Percentiles rank a stretch among this genome's conserved stretches.
These are phyloP conservation scores for Caracal caracal DNA, from an alignment of 2,113 vertebrate species.

Conservation along the genomic window DNA sequence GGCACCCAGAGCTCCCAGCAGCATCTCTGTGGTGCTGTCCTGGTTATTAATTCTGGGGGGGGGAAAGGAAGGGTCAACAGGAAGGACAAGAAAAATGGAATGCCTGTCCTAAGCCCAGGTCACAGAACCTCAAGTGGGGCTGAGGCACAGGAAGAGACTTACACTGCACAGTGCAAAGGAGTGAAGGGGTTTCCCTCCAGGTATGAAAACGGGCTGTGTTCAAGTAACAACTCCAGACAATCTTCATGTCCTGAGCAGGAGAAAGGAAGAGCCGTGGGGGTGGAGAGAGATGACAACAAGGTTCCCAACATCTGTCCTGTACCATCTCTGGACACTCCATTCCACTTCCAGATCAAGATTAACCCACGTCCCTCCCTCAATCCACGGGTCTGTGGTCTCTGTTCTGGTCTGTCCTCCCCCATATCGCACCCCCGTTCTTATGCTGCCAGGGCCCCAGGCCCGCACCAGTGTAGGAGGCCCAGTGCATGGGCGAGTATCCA, in stretches of 20 bases:
- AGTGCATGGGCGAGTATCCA: conserved; percentile 96
- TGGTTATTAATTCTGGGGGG: conserved; percentile 92
- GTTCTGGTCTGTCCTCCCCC: neutral
- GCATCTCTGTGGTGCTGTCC: conserved; percentile 93
- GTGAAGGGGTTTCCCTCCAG: conserved; percentile 96
- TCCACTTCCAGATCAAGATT: neutral
- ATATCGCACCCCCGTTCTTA: neutral
- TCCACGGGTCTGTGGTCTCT: neutral
- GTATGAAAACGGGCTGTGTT: conserved; percentile 94
- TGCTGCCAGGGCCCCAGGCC: neutral
- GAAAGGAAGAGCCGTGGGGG: neutral
- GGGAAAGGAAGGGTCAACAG: neutral
- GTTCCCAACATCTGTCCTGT: neutral
- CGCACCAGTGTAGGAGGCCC: conserved; percentile 96
- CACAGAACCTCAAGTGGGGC: neutral
- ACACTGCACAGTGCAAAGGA: conserved; percentile 99
- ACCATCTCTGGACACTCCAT: neutral
- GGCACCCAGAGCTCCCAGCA: conserved; percentile 92
- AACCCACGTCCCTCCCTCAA: neutral
- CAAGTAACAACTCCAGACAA: conserved; percentile 98
- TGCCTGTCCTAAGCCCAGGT: neutral
- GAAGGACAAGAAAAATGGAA: neutral
- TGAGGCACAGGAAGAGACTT: conserved; percentile 78
- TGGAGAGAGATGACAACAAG: rapidly evolving
- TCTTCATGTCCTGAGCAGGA: conserved; percentile 91